These are phyloP conservation scores for Monochamus saltuarius DNA, from an alignment of 1,140 invertebrate species.

Conservation along the genomic window DNA sequence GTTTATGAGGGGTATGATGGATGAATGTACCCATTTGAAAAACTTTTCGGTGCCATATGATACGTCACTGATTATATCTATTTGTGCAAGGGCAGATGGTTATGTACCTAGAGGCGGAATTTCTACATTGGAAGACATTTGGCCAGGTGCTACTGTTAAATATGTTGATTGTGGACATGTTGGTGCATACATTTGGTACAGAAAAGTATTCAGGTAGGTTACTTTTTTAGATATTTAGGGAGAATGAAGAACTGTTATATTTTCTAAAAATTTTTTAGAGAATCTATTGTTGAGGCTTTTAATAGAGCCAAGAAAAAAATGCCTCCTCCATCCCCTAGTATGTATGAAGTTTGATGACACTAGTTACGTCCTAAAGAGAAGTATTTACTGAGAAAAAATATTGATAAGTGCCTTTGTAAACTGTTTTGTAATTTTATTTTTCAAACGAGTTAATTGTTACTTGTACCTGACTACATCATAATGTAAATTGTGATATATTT, in stretches of 20 bases:
- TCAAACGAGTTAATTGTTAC: constrained; percentile 9
- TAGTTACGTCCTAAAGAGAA: neutral
- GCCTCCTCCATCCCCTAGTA: constrained; percentile 21
- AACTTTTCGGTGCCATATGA: constrained; percentile 88
- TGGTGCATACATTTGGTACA: constrained; percentile 71
- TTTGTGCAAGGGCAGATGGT: constrained; percentile 86
- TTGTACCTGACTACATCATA: constrained; percentile 20
- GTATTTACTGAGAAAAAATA: neutral
- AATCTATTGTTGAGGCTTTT: constrained; percentile 65
- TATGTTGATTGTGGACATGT: constrained; percentile 91
- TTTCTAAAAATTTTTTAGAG: constrained; percentile 51
- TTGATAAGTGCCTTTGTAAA: neutral
- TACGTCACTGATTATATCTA: constrained; percentile 77
- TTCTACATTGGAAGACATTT: constrained; percentile 80
- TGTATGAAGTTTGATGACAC: neutral
- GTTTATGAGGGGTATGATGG: constrained; percentile 98
- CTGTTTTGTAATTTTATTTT: constrained; percentile 2
- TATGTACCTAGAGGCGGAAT: constrained; percentile 88
- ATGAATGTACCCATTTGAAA: constrained; percentile 94
- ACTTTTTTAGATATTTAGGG: neutral
- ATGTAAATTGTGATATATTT: constrained; percentile 24
- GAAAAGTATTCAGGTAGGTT: constrained; percentile 41
- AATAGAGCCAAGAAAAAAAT: constrained; percentile 61
- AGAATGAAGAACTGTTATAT: constrained; percentile 8
- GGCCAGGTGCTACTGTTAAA: constrained; percentile 87